Evolutionary conservation across 1,140 invertebrate species (phyloP).

Genomic region (Pogonus chalceus): DNA sequence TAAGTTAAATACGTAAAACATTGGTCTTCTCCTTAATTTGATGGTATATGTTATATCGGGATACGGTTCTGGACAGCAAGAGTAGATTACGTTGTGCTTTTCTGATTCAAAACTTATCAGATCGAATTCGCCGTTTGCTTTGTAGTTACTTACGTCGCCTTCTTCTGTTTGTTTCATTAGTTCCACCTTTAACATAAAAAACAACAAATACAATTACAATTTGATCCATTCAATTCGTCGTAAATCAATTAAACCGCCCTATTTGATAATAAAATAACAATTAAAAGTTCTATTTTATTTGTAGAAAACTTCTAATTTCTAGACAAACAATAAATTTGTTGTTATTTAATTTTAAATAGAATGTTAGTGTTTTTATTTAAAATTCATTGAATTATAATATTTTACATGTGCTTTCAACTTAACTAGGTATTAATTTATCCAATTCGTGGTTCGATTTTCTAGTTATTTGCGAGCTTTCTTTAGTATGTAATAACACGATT

Average conservation of each 20-base stretch:
- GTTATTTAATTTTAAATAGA: too few species aligned
- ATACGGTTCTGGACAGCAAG: constrained; percentile 88
- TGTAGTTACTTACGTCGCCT: constrained; percentile 67
- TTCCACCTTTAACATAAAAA: constrained; percentile 48
- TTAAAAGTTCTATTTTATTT: neutral
- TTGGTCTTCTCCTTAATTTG: constrained; percentile 62
- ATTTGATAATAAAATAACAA: neutral
- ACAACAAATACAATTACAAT: constrained; percentile 10
- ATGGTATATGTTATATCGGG: constrained; percentile 84
- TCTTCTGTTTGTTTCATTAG: constrained; percentile 58
- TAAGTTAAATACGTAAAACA: constrained; percentile 88
- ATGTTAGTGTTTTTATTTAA: too few species aligned
- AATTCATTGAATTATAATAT: too few species aligned
- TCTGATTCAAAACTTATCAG: constrained; percentile 60
- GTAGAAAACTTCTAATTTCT: too few species aligned
- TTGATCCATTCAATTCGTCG: neutral
- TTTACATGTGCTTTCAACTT: too few species aligned
- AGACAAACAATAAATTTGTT: too few species aligned
- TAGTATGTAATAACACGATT: too few species aligned
- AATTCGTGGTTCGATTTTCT: too few species aligned
- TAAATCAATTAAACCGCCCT: constrained; percentile 38
- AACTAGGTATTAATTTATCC: too few species aligned
- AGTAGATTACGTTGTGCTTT: constrained; percentile 68
- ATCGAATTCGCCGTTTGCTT: constrained; percentile 72
- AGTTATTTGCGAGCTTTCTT: too few species aligned